These are phyloP conservation scores for Zeus faber DNA, from an alignment of 2,113 vertebrate genomes.

Conservation along the genomic window DNA sequence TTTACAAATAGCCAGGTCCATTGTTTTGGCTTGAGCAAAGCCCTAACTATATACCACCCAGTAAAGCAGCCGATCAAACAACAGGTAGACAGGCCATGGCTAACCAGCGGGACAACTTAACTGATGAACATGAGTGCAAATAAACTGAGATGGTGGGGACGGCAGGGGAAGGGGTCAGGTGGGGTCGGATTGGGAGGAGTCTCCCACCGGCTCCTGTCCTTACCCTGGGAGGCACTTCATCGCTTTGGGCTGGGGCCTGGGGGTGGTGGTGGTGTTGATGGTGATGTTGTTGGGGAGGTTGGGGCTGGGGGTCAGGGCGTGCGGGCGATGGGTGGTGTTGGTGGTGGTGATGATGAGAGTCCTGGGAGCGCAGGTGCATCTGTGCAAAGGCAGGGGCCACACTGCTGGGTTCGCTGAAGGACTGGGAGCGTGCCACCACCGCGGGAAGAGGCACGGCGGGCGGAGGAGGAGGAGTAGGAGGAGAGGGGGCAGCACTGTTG, in stretches of 20 bases:
- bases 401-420: slow-evolving; percentile 89
- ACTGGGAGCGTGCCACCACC: slow-evolving; percentile 89
- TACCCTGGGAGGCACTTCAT: slow-evolving; percentile 94
- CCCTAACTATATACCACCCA: too few relatives aligned
- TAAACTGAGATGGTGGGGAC: slow-evolving; percentile 19
- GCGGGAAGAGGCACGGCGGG: slow-evolving; percentile 76
- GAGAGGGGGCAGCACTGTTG: slow-evolving; percentile 66
- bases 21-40: too few relatives aligned
- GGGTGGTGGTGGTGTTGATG: slow-evolving; percentile 78
- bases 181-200: neutral
- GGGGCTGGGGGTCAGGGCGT: slow-evolving; percentile 90
- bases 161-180: neutral
- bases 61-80: slow-evolving; percentile 13
- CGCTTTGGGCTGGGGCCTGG: slow-evolving; percentile 74
- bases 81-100: slow-evolving; percentile 9
- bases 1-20: too few relatives aligned
- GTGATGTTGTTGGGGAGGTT: slow-evolving; percentile 79
- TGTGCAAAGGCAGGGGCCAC: slow-evolving; percentile 90
- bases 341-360: slow-evolving; percentile 72
- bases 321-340: slow-evolving; percentile 72
- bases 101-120: neutral
- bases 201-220: slow-evolving; percentile 61
- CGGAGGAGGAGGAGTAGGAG: slow-evolving; percentile 41
- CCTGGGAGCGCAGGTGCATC: slow-evolving; percentile 94
- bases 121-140: slow-evolving; percentile 22